Base-by-base conservation (phyloP, 2,113 vertebrate genomes). In the Eulemur rufifrons region DNA sequence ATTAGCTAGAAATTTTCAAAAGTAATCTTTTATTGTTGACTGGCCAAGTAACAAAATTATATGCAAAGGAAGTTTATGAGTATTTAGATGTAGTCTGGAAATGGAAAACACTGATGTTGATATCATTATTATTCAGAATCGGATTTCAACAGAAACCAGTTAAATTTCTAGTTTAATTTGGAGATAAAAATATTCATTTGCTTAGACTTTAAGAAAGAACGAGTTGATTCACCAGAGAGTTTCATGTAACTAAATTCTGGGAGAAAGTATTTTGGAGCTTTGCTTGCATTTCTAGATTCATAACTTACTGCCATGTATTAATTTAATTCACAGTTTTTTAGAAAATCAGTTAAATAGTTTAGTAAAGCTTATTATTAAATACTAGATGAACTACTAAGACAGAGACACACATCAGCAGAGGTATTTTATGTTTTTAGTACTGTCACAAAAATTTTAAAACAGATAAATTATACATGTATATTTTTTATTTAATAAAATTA, bases 161-260 rank as follows among this genome's bases (percentile, higher is more conserved):
- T 71, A 89, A 73, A 1, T 76, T 92, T 95, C 69, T 64, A 63
- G 47, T 95, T 95, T 81, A 93, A 77, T 83, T 87, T 27, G 71
- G 50, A 86, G 59, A n/a, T 37, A 54, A 85, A 96, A 96, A 54
- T 78, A 93, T 87, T 97, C 50, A 89, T 74, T 94, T 91, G 74
- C 11, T 82, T 76, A 86, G 45, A 37, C 27, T 89, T 34, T 78
- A 96, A 87, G 71, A 64, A 87, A 29, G 54, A 86, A 88, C 92
- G 12, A 0, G 4, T 20, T 96, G 29, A 83, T 73, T 69, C 69
- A 80, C 15, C 59, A 90, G 90, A 86, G 0, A 0, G 0, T 88
- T 96, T 82, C n/a, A 68, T 0, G 0, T 94, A 88, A 95, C 73
- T 71, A 23, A 85, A 15, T 83, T 54, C 52, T 6, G 17, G 64